phyloP scores from a whole-genome alignment of 2,888 invertebrate species.

The Phaonia tiefii region DNA sequence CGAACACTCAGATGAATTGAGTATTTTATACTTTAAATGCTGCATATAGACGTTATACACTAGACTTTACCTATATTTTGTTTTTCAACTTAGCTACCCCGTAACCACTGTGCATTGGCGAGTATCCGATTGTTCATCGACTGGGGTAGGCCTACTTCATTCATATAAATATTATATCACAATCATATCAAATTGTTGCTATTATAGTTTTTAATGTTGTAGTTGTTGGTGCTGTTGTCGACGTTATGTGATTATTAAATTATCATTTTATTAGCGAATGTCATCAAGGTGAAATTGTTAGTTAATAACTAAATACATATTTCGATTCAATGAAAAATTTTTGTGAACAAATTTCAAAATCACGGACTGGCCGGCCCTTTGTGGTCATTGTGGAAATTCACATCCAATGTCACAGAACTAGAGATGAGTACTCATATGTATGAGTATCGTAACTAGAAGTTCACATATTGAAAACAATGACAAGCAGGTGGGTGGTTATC shows the following conservation, averaged over 20 bases:
- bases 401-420: conserved; percentile 6
- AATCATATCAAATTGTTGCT: conserved; percentile 15
- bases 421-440: too few relatives aligned
- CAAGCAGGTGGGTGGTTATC: conserved; percentile 54
- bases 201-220: conserved; percentile 11
- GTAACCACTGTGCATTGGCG: not conserved
- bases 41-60: too few relatives aligned
- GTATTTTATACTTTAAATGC: too few relatives aligned
- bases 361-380: not conserved
- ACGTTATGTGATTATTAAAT: conserved; percentile 36
- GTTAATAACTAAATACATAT: conserved; percentile 61
- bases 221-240: conserved; percentile 18
- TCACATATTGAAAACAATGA: conserved; percentile 39
- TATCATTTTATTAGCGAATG: conserved; percentile 52
- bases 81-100: too few relatives aligned
- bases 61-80: too few relatives aligned
- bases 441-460: too few relatives aligned
- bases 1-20: too few relatives aligned
- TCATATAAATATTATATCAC: not conserved
- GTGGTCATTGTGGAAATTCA: conserved; percentile 11
- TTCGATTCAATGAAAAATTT: too few relatives aligned
- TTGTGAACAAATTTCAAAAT: conserved; percentile 54
- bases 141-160: conserved; percentile 35
- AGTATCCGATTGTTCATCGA: too few relatives aligned
- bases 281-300: conserved; percentile 64